phyloP scores from a whole-genome alignment of 1,140 invertebrate species.

The Eurosta solidaginis region DNA sequence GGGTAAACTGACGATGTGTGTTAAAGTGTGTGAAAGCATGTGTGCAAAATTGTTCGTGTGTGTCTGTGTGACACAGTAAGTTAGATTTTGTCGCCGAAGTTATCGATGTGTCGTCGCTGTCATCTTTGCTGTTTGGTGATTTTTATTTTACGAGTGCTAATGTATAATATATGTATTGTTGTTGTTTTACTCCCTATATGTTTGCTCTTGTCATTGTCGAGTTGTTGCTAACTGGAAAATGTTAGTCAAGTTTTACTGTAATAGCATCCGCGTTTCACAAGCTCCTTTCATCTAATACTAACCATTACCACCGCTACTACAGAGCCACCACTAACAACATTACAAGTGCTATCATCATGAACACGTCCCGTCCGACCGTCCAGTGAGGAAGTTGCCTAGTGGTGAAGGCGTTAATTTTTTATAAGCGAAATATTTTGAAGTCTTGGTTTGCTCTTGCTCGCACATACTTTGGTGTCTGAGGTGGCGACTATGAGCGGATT shows the following conservation, averaged over 20 bases:
- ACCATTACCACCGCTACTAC: not conserved
- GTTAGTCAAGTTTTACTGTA: slow-evolving; percentile 6
- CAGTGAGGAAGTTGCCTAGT: not conserved
- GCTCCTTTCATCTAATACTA: not conserved
- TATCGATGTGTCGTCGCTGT: slow-evolving; percentile 3
- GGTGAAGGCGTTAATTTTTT: slow-evolving; percentile 6
- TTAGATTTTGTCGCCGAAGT: slow-evolving; percentile 14
- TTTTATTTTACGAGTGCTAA: not conserved
- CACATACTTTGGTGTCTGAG: slow-evolving; percentile 25
- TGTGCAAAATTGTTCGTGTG: not conserved
- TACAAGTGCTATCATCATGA: not conserved
- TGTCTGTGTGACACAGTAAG: not conserved
- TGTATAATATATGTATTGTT: not conserved
- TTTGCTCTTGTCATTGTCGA: not conserved
- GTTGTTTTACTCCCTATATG: no score
- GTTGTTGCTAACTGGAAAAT: slow-evolving; percentile 17
- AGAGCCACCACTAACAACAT: not conserved
- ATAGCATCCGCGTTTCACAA: slow-evolving; percentile 18
- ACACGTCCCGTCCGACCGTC: not conserved
- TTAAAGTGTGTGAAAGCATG: no score
- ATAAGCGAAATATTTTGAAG: not conserved
- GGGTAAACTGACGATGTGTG: no score
- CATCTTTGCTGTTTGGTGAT: not conserved
- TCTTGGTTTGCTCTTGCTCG: not conserved
- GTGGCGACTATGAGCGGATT: slow-evolving; percentile 14